These are phyloP conservation scores for Amaurobius ferox DNA, from an alignment of 2,888 invertebrate species.

Conservation along the genomic window DNA sequence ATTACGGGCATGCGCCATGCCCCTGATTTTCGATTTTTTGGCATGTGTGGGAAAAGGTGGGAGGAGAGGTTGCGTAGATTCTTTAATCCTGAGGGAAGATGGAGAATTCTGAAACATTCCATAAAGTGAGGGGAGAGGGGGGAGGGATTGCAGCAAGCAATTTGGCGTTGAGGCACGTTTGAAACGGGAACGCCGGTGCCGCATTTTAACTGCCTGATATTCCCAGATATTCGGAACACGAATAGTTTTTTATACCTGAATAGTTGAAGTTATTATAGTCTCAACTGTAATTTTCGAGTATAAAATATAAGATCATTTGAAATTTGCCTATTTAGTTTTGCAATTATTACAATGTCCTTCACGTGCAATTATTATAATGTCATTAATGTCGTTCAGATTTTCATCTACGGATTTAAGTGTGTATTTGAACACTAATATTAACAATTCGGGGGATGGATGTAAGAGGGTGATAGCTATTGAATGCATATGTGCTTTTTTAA, in stretches of 20 bases:
- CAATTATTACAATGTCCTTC: too few species aligned
- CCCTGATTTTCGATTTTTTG: constrained; percentile 11
- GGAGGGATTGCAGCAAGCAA: background rate
- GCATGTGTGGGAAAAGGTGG: background rate
- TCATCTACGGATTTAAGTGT: too few species aligned
- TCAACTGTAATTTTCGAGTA: too few species aligned
- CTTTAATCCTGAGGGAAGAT: background rate
- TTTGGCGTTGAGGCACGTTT: constrained; percentile 20
- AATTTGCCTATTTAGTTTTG: too few species aligned
- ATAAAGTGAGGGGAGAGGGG: background rate
- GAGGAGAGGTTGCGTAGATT: background rate
- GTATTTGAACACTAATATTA: too few species aligned
- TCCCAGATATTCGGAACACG: background rate
- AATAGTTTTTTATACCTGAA: background rate
- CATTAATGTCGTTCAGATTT: too few species aligned
- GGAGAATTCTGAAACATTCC: background rate
- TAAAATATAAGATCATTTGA: too few species aligned
- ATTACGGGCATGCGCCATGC: constrained; percentile 5
- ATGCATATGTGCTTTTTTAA: too few species aligned
- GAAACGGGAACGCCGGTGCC: constrained; percentile 34
- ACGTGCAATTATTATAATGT: too few species aligned
- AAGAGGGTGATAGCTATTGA: too few species aligned
- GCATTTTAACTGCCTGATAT: background rate
- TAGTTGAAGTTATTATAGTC: too few species aligned
- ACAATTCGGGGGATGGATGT: too few species aligned